Conservation (phyloP, 2,797 vertebrate genomes). For the Taenioides sp. region DNA sequence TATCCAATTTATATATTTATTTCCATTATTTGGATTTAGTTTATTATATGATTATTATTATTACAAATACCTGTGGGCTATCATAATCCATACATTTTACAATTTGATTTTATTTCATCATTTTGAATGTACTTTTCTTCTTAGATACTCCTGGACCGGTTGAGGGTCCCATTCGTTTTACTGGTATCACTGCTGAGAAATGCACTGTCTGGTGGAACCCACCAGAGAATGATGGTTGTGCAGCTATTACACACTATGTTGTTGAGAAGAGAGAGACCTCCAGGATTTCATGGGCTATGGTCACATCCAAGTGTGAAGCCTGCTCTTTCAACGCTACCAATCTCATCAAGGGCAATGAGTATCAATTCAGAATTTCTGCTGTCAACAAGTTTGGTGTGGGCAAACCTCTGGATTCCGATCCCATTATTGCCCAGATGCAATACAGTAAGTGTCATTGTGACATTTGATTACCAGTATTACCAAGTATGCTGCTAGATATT, state of each 20-base stretch:
- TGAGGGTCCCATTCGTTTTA: constrained; percentile 94
- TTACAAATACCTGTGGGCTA: no score
- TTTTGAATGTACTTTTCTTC: constrained; percentile 18
- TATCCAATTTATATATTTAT: constrained; percentile 48
- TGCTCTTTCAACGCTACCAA: constrained; percentile 90
- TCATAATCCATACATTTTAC: no score
- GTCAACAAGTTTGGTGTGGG: constrained; percentile 96
- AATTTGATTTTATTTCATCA: not conserved
- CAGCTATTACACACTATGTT: constrained; percentile 88
- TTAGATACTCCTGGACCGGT: constrained; percentile 93
- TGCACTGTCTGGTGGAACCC: constrained; percentile 97
- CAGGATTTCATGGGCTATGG: constrained; percentile 92
- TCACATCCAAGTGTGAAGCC: constrained; percentile 92
- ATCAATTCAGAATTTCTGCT: constrained; percentile 97
- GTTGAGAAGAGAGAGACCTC: constrained; percentile 99
- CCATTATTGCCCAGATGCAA: constrained; percentile 91
- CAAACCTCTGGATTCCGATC: constrained; percentile 91
- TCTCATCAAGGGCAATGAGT: constrained; percentile 97
- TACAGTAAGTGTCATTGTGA: constrained; percentile 85
- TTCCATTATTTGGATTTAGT: not conserved
- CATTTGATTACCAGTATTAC: not conserved
- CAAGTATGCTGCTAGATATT: not conserved
- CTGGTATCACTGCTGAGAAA: constrained; percentile 92
- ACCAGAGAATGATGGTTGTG: constrained; percentile 95
- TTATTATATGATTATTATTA: no score